A percentile compares a stretch with the other conserved stretches of the same genome.
Conservation (phyloP, 2,888 invertebrate genomes). For the Ganaspis brasiliensis region DNA sequence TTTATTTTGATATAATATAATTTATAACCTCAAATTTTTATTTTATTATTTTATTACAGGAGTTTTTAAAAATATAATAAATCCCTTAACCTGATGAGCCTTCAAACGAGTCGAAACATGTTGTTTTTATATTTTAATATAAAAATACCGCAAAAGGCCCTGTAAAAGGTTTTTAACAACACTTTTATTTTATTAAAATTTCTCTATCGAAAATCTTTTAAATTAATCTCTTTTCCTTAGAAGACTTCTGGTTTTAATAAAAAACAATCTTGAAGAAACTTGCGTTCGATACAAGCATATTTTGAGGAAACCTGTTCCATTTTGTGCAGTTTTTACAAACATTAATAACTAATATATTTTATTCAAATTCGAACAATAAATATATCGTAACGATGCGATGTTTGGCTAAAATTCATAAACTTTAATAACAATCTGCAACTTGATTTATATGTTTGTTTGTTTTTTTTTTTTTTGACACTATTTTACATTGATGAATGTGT, state of each 20-base stretch:
- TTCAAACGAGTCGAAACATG: too few relatives aligned
- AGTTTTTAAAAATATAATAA: too few relatives aligned
- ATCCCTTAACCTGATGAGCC: too few relatives aligned
- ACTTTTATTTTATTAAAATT: too few relatives aligned
- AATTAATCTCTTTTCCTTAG: slow-evolving; percentile 32
- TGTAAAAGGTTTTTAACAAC: too few relatives aligned
- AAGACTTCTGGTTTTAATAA: slow-evolving; percentile 51
- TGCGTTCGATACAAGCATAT: slow-evolving; percentile 21
- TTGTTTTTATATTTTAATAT: too few relatives aligned
- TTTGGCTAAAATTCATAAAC: slow-evolving; percentile 3
- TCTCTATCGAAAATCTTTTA: too few relatives aligned
- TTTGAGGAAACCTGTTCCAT: background rate
- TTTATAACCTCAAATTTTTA: too few relatives aligned
- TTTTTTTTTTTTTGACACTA: slow-evolving; percentile 7
- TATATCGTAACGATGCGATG: background rate
- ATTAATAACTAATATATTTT: slow-evolving; percentile 5
- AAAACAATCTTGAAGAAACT: slow-evolving; percentile 29
- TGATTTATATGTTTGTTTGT: background rate
- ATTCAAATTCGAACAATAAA: background rate
- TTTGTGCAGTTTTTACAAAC: slow-evolving; percentile 5
- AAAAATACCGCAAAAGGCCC: too few relatives aligned
- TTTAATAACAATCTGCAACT: slow-evolving; percentile 17
- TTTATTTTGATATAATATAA: too few relatives aligned
- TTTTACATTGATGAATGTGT: slow-evolving; percentile 1
- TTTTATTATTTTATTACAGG: too few relatives aligned